Conservation (phyloP, 2,797 vertebrate species). For the Manis crassicaudata region DNA sequence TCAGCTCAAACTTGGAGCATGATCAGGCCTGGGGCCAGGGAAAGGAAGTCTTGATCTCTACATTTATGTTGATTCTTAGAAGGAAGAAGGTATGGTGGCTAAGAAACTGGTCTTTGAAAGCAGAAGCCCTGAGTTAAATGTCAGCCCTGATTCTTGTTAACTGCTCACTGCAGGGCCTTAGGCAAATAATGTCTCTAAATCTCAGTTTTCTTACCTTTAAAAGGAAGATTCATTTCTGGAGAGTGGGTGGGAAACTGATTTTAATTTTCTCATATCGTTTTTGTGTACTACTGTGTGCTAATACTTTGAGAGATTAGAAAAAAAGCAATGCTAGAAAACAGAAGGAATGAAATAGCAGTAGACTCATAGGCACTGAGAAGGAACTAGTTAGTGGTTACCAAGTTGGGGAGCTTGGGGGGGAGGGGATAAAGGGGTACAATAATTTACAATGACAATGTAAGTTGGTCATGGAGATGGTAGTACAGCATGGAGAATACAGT, state of each 20-base stretch:
- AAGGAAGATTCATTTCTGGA: background rate
- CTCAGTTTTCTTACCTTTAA: background rate
- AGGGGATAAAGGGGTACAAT: no score
- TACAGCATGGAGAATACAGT: no score
- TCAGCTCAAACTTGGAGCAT: background rate
- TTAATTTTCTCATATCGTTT: background rate
- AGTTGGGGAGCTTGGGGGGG: no score
- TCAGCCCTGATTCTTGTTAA: background rate
- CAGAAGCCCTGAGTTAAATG: background rate
- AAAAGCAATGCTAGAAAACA: background rate
- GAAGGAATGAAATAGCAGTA: no score
- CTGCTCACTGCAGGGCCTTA: background rate
- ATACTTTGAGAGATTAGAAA: background rate
- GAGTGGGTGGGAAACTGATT: background rate
- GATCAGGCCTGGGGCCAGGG: background rate
- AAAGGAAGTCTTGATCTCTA: background rate
- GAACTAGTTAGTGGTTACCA: no score
- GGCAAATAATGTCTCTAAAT: background rate
- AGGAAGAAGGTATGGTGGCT: background rate
- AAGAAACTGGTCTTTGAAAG: conserved; percentile 22
- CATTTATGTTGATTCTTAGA: background rate
- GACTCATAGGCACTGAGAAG: no score
- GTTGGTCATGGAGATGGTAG: no score
- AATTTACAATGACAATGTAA: no score
- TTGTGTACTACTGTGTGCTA: background rate